phyloP scores from a whole-genome alignment of 2,888 invertebrate species.

The Chrysodeixis includens region DNA sequence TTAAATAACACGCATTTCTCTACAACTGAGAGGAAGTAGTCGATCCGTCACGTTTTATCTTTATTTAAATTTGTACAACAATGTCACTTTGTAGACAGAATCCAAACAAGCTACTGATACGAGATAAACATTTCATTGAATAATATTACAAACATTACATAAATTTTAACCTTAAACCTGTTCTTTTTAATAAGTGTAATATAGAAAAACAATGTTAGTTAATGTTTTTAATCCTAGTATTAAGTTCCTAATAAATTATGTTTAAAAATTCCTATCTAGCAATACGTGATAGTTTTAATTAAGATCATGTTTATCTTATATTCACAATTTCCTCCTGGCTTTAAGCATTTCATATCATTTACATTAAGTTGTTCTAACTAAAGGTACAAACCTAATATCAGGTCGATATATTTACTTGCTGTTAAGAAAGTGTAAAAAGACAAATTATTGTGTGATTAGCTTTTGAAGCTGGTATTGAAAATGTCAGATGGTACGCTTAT shows the following conservation, averaged over 20 bases:
- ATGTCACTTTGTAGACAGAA: constrained; percentile 15
- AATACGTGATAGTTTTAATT: constrained; percentile 34
- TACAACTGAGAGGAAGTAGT: constrained; percentile 23
- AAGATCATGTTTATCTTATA: constrained; percentile 25
- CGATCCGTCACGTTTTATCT: constrained; percentile 23
- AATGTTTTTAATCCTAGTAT: constrained; percentile 10
- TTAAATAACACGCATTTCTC: constrained; percentile 17
- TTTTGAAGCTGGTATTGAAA: constrained; percentile 33
- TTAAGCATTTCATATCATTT: constrained; percentile 59
- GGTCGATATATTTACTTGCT: constrained; percentile 37
- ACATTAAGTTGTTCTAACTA: constrained; percentile 40
- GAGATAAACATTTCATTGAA: constrained; percentile 16
- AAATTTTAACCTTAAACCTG: neutral
- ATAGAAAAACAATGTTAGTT: neutral
- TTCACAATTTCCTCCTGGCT: constrained; percentile 53
- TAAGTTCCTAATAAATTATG: constrained; percentile 32
- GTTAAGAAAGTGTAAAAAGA: constrained; percentile 46
- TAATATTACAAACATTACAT: neutral
- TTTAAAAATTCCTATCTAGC: constrained; percentile 12
- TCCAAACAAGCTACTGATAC: constrained; percentile 17
- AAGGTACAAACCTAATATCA: constrained; percentile 40
- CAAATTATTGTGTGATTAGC: constrained; percentile 41
- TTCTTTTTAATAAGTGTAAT: neutral
- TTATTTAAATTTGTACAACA: constrained; percentile 15
- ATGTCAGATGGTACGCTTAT: constrained; percentile 41